Conservation (phyloP, 2,797 vertebrate genomes). For the Acanthopagrus latus region DNA sequence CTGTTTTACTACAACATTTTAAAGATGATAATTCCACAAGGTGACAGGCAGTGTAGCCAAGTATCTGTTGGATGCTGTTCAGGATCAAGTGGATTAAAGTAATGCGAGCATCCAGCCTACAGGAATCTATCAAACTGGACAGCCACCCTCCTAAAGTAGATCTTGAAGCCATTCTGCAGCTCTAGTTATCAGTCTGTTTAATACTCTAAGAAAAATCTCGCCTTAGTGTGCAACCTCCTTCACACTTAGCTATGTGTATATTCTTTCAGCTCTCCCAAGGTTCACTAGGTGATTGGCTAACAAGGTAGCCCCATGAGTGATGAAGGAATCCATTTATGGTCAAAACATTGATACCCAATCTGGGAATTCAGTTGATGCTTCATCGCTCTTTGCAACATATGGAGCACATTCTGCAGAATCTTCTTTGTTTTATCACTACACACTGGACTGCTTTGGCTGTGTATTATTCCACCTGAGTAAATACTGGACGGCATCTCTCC, state of each 20-base stretch:
- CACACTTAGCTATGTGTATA: constrained; percentile 2
- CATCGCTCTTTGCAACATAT: constrained; percentile 80
- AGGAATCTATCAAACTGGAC: constrained; percentile 12
- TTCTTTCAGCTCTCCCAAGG: constrained; percentile 5
- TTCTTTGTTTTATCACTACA: constrained; percentile 90
- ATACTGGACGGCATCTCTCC: constrained; percentile 89
- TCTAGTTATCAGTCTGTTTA: constrained; percentile 16
- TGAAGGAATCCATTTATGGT: constrained; percentile 79
- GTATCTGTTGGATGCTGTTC: constrained; percentile 8
- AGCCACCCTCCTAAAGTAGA: neutral
- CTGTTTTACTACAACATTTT: neutral
- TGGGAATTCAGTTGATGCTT: constrained; percentile 70
- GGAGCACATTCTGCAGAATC: constrained; percentile 91
- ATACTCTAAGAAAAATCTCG: neutral
- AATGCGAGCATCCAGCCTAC: constrained; percentile 5
- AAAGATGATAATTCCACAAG: constrained; percentile 19
- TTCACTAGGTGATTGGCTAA: constrained; percentile 37
- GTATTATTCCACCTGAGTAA: constrained; percentile 97
- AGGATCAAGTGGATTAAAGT: constrained; percentile 7
- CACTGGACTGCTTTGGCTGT: constrained; percentile 84
- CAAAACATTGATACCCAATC: constrained; percentile 78
- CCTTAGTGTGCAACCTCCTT: neutral
- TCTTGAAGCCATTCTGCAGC: constrained; percentile 21
- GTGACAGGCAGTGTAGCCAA: constrained; percentile 3
- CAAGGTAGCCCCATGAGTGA: constrained; percentile 3